Base-by-base conservation (phyloP, 2,888 invertebrate genomes). In the Ecliptopera silaceata region DNA sequence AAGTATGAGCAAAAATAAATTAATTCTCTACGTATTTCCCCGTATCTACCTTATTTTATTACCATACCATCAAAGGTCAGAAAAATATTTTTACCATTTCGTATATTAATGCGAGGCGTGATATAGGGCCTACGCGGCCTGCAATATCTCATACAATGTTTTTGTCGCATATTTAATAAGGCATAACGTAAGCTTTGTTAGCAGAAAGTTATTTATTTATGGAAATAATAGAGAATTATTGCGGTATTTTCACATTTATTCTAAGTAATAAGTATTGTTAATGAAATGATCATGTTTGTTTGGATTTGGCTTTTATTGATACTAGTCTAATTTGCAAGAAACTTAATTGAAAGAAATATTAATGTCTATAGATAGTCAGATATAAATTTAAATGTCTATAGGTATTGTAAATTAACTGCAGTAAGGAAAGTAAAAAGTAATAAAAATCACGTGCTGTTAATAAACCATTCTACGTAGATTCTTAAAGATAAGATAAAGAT, bases 161-260 rank as follows among this genome's bases (percentile, higher is more conserved):
- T 86, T 85, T 77, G 80, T 75, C 82, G 86, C 82, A 86, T 87
- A 85, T 60, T 75, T 75, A 86, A 86, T 84, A 84, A 84, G 79
- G 78, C 84, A 79, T 82, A 83, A 79, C 85, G 82, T 78, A 79
- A 74, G 84, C 85, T 80, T 75, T 74, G 79, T 74, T 78, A 67
- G 85, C 84, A 75, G 68, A 78, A 56, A 54, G 58, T 61, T 63
- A 66, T 66, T 64, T 66, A 66, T 66, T 54, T 52, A 56, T 58
- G 48, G 57, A 52, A 46, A 48, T 63, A 63, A 61, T 61, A 55
- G 49, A 58, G 53, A 57, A 47, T 54, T 54, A 59, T 47, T 54
- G 50, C 38, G 49, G 42, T 54, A 50, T 55, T 50, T 59, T 59
- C 36, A 53, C 59, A 43, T 52, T 42, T 36, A 20, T n/a, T n/a